Conservation (phyloP, 2,888 invertebrate species). For the Drosophila affinis region DNA sequence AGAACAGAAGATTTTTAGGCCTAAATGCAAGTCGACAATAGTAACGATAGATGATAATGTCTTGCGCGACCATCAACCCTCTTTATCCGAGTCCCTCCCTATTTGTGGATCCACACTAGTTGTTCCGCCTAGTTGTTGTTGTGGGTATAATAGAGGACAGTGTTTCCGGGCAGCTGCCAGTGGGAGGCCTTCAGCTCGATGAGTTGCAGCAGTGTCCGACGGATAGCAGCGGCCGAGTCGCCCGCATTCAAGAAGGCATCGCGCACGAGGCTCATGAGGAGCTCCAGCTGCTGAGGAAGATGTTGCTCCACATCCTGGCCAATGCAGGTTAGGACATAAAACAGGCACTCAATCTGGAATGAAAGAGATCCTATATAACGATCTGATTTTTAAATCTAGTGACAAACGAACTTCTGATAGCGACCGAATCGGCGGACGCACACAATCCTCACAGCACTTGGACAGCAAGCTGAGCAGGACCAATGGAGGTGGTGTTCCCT, state of each 20-base stretch:
- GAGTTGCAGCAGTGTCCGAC: slow-evolving; percentile 93
- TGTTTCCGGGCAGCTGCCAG: slow-evolving; percentile 95
- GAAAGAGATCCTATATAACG: not conserved
- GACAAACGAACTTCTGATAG: slow-evolving; percentile 88
- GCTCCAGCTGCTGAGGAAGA: slow-evolving; percentile 91
- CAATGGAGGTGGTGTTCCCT: slow-evolving; percentile 88
- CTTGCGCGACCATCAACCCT: slow-evolving; percentile 43
- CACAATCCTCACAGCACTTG: slow-evolving; percentile 95
- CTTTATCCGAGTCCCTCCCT: slow-evolving; percentile 5
- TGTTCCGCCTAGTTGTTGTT: slow-evolving; percentile 60
- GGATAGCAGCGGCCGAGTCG: slow-evolving; percentile 89
- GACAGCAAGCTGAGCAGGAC: slow-evolving; percentile 92
- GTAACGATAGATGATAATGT: slow-evolving; percentile 58
- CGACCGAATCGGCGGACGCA: slow-evolving; percentile 91
- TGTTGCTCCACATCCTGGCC: slow-evolving; percentile 94
- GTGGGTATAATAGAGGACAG: slow-evolving; percentile 91
- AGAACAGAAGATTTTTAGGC: slow-evolving; percentile 62
- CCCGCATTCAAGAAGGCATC: slow-evolving; percentile 93
- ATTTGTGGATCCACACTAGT: not conserved
- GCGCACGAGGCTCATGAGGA: slow-evolving; percentile 90
- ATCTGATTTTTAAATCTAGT: no score
- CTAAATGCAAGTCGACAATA: slow-evolving; percentile 77
- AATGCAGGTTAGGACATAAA: slow-evolving; percentile 94
- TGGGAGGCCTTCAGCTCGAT: slow-evolving; percentile 95
- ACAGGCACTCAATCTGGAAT: slow-evolving; percentile 92